Evolutionary conservation across 2,797 vertebrate species (phyloP).

Genomic region (Clarias laeviceps): DNA sequence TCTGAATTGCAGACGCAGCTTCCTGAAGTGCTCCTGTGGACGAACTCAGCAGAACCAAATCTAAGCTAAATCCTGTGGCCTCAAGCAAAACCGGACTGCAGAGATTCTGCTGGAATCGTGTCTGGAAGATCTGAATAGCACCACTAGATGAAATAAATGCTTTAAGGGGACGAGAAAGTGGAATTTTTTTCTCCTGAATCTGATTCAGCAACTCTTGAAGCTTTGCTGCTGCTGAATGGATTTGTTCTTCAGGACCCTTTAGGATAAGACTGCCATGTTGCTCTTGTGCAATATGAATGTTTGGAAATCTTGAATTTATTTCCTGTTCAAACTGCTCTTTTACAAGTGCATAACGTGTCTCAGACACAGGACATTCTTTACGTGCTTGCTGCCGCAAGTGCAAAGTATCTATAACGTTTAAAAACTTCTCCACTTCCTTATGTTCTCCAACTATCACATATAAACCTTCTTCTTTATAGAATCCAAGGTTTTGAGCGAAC

Average conservation of each 20-base stretch:
- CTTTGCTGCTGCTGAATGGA: constrained; percentile 43
- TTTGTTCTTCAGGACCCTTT: constrained; percentile 56
- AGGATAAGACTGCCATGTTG: constrained; percentile 38
- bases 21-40: constrained; percentile 62
- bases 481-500: constrained; percentile 48
- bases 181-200: constrained; percentile 54
- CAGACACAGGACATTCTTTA: constrained; percentile 46
- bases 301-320: constrained; percentile 31
- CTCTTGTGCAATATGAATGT: constrained; percentile 38
- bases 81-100: constrained; percentile 60
- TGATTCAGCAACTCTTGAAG: constrained; percentile 52
- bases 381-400: constrained; percentile 28
- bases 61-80: not conserved
- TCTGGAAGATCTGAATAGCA: constrained; percentile 52
- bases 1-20: constrained; percentile 52
- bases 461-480: constrained; percentile 54
- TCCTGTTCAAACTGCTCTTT: constrained; percentile 59
- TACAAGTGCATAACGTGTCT: constrained; percentile 55
- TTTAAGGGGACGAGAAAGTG: constrained; percentile 31
- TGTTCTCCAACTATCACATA: constrained; percentile 64
- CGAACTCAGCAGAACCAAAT: constrained; percentile 66
- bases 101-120: constrained; percentile 59
- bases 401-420: constrained; percentile 38
- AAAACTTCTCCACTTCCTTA: constrained; percentile 45
- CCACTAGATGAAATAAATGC: constrained; percentile 59